phyloP scores from a whole-genome alignment of 2,888 invertebrate genomes.

The Marronus borbonicus region DNA sequence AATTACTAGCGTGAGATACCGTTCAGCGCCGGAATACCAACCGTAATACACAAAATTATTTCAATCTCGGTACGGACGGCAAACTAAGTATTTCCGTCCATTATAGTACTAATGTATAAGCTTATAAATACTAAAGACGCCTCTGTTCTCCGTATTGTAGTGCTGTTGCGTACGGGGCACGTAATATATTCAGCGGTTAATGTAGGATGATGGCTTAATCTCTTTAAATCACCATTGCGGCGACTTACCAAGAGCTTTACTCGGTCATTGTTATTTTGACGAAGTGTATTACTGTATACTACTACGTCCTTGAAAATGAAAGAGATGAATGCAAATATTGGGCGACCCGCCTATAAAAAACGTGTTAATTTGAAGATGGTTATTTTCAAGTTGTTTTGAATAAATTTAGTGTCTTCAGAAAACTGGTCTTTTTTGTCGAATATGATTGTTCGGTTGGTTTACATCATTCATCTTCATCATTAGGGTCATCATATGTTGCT shows the following conservation, averaged over 20 bases:
- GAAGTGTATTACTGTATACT: no score
- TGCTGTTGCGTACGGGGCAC: not conserved
- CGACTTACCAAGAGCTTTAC: not conserved
- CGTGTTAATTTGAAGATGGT: no score
- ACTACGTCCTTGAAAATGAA: no score
- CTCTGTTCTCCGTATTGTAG: not conserved
- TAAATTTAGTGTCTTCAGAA: no score
- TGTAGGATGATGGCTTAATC: conserved; percentile 16
- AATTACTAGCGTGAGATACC: no score
- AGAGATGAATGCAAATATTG: no score
- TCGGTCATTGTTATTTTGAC: not conserved
- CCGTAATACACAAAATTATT: not conserved
- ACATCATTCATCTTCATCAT: no score
- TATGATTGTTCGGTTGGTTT: no score
- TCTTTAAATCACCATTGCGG: not conserved
- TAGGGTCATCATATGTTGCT: no score
- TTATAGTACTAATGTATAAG: conserved; percentile 7
- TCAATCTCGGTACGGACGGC: not conserved
- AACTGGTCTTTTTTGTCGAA: no score
- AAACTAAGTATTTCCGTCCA: not conserved
- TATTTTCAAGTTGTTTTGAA: no score
- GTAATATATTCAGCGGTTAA: conserved; percentile 14
- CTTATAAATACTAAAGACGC: conserved; percentile 8
- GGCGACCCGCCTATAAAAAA: no score
- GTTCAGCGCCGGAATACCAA: not conserved